Percentiles rank a stretch among this genome's conserved stretches.
phyloP scores from a whole-genome alignment of 2,113 vertebrate species.

The Cebus imitator region DNA sequence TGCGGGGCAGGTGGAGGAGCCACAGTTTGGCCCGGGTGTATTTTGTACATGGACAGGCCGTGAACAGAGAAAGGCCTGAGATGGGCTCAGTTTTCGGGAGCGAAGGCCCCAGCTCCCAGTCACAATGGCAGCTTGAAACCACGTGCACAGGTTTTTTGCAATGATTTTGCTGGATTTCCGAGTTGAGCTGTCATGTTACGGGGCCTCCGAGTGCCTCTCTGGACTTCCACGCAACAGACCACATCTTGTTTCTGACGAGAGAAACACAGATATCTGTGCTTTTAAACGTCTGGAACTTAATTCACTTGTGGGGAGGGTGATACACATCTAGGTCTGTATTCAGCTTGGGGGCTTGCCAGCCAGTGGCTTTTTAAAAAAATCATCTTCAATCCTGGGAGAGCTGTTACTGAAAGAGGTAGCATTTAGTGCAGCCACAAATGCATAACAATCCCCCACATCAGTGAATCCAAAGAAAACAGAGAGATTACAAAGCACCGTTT shows the following conservation, averaged over 20 bases:
- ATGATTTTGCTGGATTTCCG: background rate
- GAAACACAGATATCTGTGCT: background rate
- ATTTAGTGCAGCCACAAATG: background rate
- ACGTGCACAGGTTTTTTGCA: no score
- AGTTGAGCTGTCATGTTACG: no score
- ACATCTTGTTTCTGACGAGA: background rate
- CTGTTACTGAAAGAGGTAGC: background rate
- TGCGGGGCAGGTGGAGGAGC: background rate
- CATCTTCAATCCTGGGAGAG: background rate
- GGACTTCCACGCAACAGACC: background rate
- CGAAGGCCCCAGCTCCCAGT: background rate
- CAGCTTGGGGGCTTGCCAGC: background rate
- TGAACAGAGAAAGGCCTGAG: background rate
- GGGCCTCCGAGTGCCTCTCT: background rate
- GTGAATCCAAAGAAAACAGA: background rate
- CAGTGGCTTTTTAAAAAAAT: background rate
- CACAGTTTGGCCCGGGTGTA: no score
- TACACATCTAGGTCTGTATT: accelerated
- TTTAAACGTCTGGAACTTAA: background rate
- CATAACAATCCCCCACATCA: background rate
- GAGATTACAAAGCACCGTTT: background rate
- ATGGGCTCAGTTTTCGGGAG: background rate
- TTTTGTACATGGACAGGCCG: no score
- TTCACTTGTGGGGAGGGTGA: background rate
- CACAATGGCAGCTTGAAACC: background rate